Conservation (phyloP, 2,113 vertebrate genomes). For the Carlito syrichta region DNA sequence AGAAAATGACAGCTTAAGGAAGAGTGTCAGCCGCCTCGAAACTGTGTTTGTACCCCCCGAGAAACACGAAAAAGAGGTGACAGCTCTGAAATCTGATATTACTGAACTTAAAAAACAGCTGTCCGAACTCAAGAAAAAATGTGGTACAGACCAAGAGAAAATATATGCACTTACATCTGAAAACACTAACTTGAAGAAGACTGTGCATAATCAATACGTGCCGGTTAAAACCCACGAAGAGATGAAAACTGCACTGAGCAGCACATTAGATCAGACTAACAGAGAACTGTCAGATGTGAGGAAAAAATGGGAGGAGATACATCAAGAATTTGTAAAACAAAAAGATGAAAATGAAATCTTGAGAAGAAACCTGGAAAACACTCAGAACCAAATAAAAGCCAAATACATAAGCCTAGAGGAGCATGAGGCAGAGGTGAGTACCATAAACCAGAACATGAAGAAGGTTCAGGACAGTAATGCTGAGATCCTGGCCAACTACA, state of each 20-base stretch:
- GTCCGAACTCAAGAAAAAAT: constrained; percentile 81
- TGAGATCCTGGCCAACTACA: constrained; percentile 45
- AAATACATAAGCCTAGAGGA: constrained; percentile 84
- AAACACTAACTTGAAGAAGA: constrained; percentile 83
- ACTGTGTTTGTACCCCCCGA: constrained; percentile 81
- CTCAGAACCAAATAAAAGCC: constrained; percentile 79
- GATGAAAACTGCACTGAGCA: constrained; percentile 80
- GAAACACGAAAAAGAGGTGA: constrained; percentile 83
- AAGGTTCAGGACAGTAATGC: constrained; percentile 53
- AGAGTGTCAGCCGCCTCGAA: constrained; percentile 81
- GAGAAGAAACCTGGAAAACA: constrained; percentile 81
- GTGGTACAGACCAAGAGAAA: constrained; percentile 80
- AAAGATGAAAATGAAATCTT: constrained; percentile 86
- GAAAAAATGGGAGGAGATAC: constrained; percentile 79
- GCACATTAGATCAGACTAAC: constrained; percentile 83
- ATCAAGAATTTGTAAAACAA: constrained; percentile 82
- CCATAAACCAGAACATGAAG: constrained; percentile 66
- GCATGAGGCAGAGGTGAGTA: constrained; percentile 75
- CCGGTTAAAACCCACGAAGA: constrained; percentile 85
- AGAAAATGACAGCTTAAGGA: constrained; percentile 83
- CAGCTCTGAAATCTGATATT: constrained; percentile 80
- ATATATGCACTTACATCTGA: constrained; percentile 79
- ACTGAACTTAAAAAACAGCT: constrained; percentile 83
- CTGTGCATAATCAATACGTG: constrained; percentile 84
- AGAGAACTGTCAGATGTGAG: constrained; percentile 84